Evolutionary conservation across 2,113 vertebrate species (phyloP).

Genomic region (Pangasianodon gigas): DNA sequence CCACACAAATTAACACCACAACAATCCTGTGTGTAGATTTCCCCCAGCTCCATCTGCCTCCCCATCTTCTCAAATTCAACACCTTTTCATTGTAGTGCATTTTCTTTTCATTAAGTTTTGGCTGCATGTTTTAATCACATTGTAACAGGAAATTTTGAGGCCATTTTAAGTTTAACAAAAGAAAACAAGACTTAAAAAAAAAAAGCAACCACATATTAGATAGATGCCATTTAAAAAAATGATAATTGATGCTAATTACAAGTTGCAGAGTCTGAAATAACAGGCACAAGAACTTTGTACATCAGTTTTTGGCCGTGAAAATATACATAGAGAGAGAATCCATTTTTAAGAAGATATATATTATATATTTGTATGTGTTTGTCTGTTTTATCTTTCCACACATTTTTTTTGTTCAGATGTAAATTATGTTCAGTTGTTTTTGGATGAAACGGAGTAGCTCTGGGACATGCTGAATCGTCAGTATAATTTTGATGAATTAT

Average conservation of each 20-base stretch:
- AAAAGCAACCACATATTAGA: slow-evolving; percentile 53
- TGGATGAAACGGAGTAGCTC: slow-evolving; percentile 67
- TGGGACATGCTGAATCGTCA: slow-evolving; percentile 67
- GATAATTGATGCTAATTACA: slow-evolving; percentile 60
- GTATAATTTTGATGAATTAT: slow-evolving; percentile 55
- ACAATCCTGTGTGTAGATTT: slow-evolving; percentile 68
- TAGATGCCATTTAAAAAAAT: slow-evolving; percentile 32
- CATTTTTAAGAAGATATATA: slow-evolving; percentile 79
- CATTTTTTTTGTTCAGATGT: slow-evolving; percentile 65
- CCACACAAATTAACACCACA: slow-evolving; percentile 67
- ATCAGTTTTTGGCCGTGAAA: slow-evolving; percentile 70
- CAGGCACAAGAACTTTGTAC: slow-evolving; percentile 70
- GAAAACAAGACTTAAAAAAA: slow-evolving; percentile 55
- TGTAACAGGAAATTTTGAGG: slow-evolving; percentile 67
- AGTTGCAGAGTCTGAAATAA: slow-evolving; percentile 67
- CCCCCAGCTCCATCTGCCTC: slow-evolving; percentile 77
- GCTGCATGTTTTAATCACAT: slow-evolving; percentile 83
- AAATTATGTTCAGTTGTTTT: slow-evolving; percentile 73
- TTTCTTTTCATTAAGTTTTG: slow-evolving; percentile 65
- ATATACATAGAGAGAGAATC: slow-evolving; percentile 79
- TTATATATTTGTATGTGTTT: slow-evolving; percentile 82
- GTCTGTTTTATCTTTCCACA: slow-evolving; percentile 74
- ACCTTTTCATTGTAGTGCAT: slow-evolving; percentile 63
- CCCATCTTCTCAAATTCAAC: slow-evolving; percentile 60
- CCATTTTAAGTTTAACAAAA: slow-evolving; percentile 68